phyloP scores from a whole-genome alignment of 35 echinoderm and acorn worm species.

The Ophioderma brevispina region DNA sequence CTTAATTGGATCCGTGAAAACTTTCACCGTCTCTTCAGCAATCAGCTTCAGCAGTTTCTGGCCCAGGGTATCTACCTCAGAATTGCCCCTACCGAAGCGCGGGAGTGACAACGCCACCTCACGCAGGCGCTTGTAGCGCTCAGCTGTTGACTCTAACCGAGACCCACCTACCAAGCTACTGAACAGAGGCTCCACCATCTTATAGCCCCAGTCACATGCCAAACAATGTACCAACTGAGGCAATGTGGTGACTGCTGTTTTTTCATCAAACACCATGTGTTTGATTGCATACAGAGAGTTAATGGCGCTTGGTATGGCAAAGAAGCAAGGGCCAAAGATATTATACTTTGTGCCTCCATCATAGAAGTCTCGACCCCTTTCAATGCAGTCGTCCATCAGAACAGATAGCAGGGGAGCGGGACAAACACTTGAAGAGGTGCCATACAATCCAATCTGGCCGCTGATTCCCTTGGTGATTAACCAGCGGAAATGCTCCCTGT shows the following conservation, averaged over 20 bases:
- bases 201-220: neutral
- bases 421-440: neutral
- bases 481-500: conserved; percentile 7
- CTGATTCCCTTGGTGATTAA: neutral
- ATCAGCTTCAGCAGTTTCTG: neutral
- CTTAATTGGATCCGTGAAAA: neutral
- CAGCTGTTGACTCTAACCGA: neutral
- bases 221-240: conserved; percentile 1
- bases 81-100: neutral
- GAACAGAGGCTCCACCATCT: neutral
- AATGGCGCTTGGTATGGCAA: conserved; percentile 1
- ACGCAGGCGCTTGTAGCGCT: conserved; percentile 1
- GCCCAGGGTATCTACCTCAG: neutral
- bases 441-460: conserved; percentile 9
- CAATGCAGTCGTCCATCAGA: conserved; percentile 1
- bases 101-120: neutral
- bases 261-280: neutral
- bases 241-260: neutral
- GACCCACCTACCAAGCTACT: neutral
- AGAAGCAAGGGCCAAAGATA: conserved; percentile 9
- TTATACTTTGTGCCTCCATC: conserved; percentile 10
- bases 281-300: conserved; percentile 1
- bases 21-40: neutral
- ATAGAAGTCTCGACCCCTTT: conserved; percentile 9
- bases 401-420: neutral